Percentiles rank a stretch among this genome's conserved stretches.
Evolutionary conservation across 2,797 vertebrate species (phyloP).

Genomic region (Corythornis leucogaster): DNA sequence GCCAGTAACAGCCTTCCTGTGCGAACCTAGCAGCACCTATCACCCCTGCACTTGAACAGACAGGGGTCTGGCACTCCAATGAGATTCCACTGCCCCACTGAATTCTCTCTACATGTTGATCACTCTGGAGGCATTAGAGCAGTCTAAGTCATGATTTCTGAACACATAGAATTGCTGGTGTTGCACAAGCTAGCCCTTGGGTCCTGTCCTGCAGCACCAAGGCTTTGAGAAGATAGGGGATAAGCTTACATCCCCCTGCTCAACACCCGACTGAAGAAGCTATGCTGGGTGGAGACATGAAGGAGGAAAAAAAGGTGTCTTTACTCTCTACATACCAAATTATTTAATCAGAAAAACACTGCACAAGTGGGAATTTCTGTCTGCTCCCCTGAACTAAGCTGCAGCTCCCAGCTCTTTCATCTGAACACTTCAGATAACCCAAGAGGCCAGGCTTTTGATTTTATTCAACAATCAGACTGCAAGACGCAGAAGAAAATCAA

Average conservation of each 20-base stretch:
- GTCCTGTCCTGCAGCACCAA: background rate
- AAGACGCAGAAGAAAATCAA: background rate
- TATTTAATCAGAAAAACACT: background rate
- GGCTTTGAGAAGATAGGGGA: background rate
- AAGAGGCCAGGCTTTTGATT: background rate
- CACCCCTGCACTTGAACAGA: background rate
- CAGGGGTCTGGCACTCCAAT: rapidly evolving
- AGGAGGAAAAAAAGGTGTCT: background rate
- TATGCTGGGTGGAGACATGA: background rate
- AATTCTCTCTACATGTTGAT: background rate
- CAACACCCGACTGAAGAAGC: background rate
- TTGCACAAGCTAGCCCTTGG: background rate
- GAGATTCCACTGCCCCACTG: background rate
- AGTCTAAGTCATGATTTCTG: background rate
- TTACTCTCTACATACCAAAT: background rate
- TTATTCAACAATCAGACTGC: background rate
- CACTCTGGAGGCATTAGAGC: background rate
- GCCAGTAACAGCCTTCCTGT: rapidly evolving
- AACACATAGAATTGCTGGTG: background rate
- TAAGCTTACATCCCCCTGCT: background rate
- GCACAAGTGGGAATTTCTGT: background rate
- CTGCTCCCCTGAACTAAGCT: background rate
- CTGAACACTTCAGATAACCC: background rate
- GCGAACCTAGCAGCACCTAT: background rate
- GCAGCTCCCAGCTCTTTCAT: background rate